Percentiles rank a stretch among this genome's conserved stretches.
Conservation (phyloP, 2,797 vertebrate species). For the Lithobates pipiens region DNA sequence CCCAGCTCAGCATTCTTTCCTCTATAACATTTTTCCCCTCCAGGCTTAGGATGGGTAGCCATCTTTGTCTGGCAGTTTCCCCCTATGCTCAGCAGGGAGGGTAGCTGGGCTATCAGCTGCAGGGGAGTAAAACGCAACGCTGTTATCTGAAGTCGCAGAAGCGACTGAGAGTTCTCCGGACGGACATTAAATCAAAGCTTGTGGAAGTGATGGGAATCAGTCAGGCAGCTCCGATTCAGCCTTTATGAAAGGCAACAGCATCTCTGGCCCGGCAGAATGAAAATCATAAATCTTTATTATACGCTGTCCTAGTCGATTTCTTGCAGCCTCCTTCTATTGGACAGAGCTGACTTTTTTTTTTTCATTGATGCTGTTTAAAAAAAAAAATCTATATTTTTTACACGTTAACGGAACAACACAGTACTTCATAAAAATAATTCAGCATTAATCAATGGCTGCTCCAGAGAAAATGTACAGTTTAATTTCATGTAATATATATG, state of each 20-base stretch:
- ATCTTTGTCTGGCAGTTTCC: conserved; percentile 6
- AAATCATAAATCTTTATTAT: conserved; percentile 83
- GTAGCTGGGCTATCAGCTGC: neutral
- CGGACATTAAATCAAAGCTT: conserved; percentile 71
- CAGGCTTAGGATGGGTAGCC: neutral
- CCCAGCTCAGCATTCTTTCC: neutral
- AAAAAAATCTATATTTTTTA: conserved; percentile 49
- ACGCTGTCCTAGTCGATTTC: conserved; percentile 78
- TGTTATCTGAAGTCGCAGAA: conserved; percentile 70
- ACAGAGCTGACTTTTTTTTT: conserved; percentile 1
- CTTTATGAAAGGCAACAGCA: conserved; percentile 62
- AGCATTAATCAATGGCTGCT: neutral
- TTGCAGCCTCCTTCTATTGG: conserved; percentile 68
- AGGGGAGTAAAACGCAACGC: conserved; percentile 4
- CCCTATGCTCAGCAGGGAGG: neutral
- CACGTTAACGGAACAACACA: conserved; percentile 1
- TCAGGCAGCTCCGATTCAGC: conserved; percentile 66
- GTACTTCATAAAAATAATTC: conserved; percentile 10
- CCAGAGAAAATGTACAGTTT: neutral
- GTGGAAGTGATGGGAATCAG: conserved; percentile 74
- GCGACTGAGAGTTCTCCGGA: conserved; percentile 70
- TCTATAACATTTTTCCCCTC: conserved; percentile 7
- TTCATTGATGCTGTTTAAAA: neutral
- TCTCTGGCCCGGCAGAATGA: conserved; percentile 70
- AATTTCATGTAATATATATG: no score